Evolutionary conservation across 92 coral and sea anemone species (phyloP), one percentile per base, ranked within the genome.

Genomic region (Isaurus tuberculatus): DNA sequence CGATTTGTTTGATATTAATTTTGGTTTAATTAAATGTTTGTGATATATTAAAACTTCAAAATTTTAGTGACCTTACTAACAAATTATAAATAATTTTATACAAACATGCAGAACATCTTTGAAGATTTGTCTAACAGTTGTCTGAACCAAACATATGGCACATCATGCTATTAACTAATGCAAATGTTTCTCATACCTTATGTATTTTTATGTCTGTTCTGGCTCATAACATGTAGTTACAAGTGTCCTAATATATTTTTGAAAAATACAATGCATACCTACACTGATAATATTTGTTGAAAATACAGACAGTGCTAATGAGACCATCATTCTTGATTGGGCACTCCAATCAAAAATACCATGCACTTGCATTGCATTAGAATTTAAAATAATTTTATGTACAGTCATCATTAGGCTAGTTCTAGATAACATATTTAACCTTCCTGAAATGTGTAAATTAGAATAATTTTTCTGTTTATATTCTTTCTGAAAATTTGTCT

Each of bases 351-450:
- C 42, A 66, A 66, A 66, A 30, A 32, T 66, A 66, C 72, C 72
- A 66, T 66, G 72, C 44, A 66, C 72, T 29, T 31, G 72, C 72
- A 66, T 33, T 66, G 72, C 72, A 66, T 66, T 66, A 66, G 72
- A 23, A 66, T 31, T 32, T 30, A 66, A 66, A 66, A 66, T 49
- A 49, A 49, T 49, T 49, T 49, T 66, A 66, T 66, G 44, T 32
- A 30, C 72, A 66, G 72, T 66, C 46, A 66, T 66, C 72, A 66
- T 66, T 66, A 32, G 72, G 72, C 72, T 32, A 30, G 44, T 66
- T 66, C 23, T 66, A 32, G 72, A 66, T 66, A 30, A 66, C 26
- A 30, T 66, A 28, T 66, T 66, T 66, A 64, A 66, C 43, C 72
- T 66, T 66, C 72, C 72, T 66, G 72, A 66, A 66, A 66, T 30